Evolutionary conservation across 2,888 invertebrate species (phyloP).

Genomic region (Agrochola circellaris): DNA sequence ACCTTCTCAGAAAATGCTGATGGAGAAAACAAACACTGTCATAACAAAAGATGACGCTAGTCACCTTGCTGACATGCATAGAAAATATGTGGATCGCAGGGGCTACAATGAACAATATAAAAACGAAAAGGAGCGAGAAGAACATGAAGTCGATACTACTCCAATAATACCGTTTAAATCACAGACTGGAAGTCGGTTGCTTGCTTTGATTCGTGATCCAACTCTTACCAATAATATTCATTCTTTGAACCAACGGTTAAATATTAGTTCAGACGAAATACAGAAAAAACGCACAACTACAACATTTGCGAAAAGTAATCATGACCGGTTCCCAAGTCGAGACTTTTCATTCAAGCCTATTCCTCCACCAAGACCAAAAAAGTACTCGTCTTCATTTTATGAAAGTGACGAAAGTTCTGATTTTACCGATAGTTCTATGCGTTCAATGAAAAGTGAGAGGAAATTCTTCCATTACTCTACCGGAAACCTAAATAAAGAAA

Average conservation of each 20-base stretch:
- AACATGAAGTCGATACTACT: conserved; percentile 63
- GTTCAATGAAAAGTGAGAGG: conserved; percentile 82
- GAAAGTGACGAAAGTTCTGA: conserved; percentile 88
- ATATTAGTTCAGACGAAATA: conserved; percentile 71
- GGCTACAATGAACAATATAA: conserved; percentile 85
- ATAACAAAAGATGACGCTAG: conserved; percentile 90
- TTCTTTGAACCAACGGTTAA: conserved; percentile 71
- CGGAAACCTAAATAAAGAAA: conserved; percentile 86
- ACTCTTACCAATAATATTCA: conserved; percentile 80
- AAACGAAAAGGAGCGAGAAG: conserved; percentile 65
- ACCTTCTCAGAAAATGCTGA: conserved; percentile 92
- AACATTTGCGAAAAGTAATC: conserved; percentile 63
- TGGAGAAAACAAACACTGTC: conserved; percentile 90
- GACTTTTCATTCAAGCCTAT: conserved; percentile 80
- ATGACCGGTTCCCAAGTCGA: conserved; percentile 48
- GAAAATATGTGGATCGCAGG: conserved; percentile 92
- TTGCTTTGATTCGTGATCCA: conserved; percentile 92
- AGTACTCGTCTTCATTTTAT: conserved; percentile 82
- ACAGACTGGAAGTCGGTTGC: conserved; percentile 90
- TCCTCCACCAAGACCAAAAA: conserved; percentile 84
- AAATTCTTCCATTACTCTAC: conserved; percentile 87
- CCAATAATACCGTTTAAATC: conserved; percentile 85
- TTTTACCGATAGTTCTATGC: conserved; percentile 82
- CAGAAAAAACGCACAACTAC: conserved; percentile 66
- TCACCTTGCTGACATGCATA: conserved; percentile 92